Conservation (phyloP, 2,113 vertebrate genomes). For the Pangasianodon hypophthalmus region DNA sequence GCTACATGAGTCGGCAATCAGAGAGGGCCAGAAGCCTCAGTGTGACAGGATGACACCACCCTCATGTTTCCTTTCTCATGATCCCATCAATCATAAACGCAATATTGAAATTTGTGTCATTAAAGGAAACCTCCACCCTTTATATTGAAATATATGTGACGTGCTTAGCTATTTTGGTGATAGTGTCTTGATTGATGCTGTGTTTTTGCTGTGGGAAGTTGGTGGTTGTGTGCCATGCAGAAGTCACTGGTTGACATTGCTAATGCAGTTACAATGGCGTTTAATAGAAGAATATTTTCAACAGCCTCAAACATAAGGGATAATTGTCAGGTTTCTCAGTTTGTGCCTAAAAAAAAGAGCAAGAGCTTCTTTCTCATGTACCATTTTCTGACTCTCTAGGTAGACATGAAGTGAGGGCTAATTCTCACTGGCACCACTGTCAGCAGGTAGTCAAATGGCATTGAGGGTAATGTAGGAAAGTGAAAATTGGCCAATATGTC, state of each 20-base stretch:
- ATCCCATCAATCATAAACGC: background rate
- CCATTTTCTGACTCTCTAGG: background rate
- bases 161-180: background rate
- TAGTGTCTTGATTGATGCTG: background rate
- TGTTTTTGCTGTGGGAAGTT: background rate
- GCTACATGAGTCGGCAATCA: constrained; percentile 1
- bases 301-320: background rate
- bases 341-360: background rate
- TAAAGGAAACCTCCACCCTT: background rate
- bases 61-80: constrained; percentile 24
- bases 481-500: background rate
- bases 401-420: background rate
- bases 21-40: constrained; percentile 9
- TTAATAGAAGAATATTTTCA: background rate
- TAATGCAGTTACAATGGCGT: background rate
- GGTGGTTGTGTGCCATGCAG: background rate
- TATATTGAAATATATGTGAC: background rate
- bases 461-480: background rate
- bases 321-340: background rate
- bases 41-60: constrained; percentile 25
- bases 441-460: no score
- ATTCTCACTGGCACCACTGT: background rate
- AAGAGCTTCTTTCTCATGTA: background rate
- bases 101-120: background rate
- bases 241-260: background rate